Evolutionary conservation across 1,140 invertebrate species (phyloP).

Genomic region (Pristionchus pacificus): DNA sequence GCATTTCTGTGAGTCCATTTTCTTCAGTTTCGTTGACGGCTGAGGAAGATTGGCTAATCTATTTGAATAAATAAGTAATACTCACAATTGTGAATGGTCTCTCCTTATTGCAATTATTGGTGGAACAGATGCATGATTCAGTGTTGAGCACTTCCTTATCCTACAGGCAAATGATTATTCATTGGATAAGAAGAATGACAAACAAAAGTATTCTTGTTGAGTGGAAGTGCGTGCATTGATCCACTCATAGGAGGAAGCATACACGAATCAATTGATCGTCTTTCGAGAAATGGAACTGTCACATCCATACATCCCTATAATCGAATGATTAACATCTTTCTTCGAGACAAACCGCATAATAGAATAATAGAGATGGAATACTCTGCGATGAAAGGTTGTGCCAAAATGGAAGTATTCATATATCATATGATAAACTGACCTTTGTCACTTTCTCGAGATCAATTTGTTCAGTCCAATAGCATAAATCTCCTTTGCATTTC

Average conservation of each 20-base stretch:
- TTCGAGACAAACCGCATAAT: slow-evolving; percentile 48
- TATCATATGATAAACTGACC: background rate
- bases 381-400: slow-evolving; percentile 1
- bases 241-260: slow-evolving; percentile 57
- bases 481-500: background rate
- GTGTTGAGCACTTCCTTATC: slow-evolving; percentile 48
- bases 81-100: slow-evolving; percentile 38
- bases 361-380: too few relatives aligned
- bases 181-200: background rate
- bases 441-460: slow-evolving; percentile 43
- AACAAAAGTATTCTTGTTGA: slow-evolving; percentile 12
- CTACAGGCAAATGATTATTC: slow-evolving; percentile 9
- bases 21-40: background rate
- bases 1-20: background rate
- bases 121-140: slow-evolving; percentile 50
- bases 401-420: background rate
- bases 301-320: slow-evolving; percentile 53
- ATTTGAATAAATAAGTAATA: slow-evolving; percentile 31
- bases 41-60: slow-evolving; percentile 25
- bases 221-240: slow-evolving; percentile 55
- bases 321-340: slow-evolving; percentile 43
- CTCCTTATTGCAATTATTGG: slow-evolving; percentile 48
- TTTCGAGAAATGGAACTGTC: slow-evolving; percentile 51
- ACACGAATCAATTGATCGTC: slow-evolving; percentile 49
- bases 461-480: slow-evolving; percentile 23